Evolutionary conservation across 2,113 vertebrate genomes (phyloP).

Genomic region (Macquaria ambigua): DNA sequence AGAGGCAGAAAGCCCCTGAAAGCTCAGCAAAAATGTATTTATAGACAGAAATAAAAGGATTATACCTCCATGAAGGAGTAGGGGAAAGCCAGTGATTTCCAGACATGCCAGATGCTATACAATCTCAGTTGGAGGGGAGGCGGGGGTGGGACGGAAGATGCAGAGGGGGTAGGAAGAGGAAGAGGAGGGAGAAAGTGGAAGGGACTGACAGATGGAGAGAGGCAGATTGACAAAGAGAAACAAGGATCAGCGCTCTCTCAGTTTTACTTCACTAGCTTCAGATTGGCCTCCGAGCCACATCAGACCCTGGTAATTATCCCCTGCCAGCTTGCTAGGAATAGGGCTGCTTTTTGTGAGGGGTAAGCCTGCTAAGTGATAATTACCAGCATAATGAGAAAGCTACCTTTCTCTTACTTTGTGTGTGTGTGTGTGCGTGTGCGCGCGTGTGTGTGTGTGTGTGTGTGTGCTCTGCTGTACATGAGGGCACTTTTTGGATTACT

Average conservation of each 20-base stretch:
- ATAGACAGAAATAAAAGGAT: conserved; percentile 82
- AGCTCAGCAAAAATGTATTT: conserved; percentile 82
- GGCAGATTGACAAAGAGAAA: conserved; percentile 58
- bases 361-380: conserved; percentile 64
- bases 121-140: conserved; percentile 31
- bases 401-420: conserved; percentile 16
- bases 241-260: conserved; percentile 36
- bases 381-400: conserved; percentile 60
- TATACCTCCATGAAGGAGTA: conserved; percentile 78
- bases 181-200: neutral
- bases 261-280: conserved; percentile 52
- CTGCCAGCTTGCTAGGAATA: conserved; percentile 59
- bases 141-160: neutral
- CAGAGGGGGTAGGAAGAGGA: neutral
- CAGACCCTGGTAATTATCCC: conserved; percentile 70
- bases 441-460: conserved; percentile 10
- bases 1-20: conserved; percentile 70
- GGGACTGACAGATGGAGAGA: conserved; percentile 60
- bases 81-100: conserved; percentile 69
- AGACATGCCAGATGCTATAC: conserved; percentile 66
- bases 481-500: conserved; percentile 39
- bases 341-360: conserved; percentile 44
- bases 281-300: conserved; percentile 59
- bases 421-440: conserved; percentile 10
- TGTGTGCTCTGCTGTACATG: neutral